Evolutionary conservation across 2,888 invertebrate genomes (phyloP).

Genomic region (Acronicta psi): DNA sequence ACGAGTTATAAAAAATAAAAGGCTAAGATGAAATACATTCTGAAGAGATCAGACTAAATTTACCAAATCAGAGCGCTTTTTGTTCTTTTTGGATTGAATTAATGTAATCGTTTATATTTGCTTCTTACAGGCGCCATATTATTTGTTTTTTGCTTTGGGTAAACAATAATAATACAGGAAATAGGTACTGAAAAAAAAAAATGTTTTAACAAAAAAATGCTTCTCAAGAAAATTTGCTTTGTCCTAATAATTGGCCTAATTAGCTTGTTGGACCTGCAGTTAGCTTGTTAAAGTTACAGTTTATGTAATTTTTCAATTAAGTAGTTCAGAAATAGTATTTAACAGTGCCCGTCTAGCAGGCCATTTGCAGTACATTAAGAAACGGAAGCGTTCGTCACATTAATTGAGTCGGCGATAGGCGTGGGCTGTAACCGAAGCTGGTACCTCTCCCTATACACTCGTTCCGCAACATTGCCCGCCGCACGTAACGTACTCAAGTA

Average conservation of each 20-base stretch:
- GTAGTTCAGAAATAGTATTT: slow-evolving; percentile 11
- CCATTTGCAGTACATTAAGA: slow-evolving; percentile 53
- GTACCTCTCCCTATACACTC: slow-evolving; percentile 59
- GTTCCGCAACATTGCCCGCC: slow-evolving; percentile 73
- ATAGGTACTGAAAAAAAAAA: neutral
- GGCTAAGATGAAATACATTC: too few relatives aligned
- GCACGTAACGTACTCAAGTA: slow-evolving; percentile 60
- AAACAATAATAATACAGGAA: neutral
- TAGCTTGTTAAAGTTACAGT: neutral
- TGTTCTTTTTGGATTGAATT: too few relatives aligned
- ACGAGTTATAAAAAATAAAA: too few relatives aligned
- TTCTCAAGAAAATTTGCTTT: neutral
- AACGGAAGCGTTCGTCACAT: slow-evolving; percentile 72
- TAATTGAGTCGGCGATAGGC: slow-evolving; percentile 73
- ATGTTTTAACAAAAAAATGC: neutral
- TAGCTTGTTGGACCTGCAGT: neutral
- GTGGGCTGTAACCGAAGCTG: slow-evolving; percentile 65
- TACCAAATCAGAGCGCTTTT: too few relatives aligned
- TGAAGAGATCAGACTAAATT: too few relatives aligned
- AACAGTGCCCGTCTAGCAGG: slow-evolving; percentile 12
- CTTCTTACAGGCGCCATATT: neutral
- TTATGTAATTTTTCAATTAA: slow-evolving; percentile 14
- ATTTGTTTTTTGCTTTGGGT: neutral
- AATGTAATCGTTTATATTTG: neutral
- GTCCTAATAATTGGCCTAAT: too few relatives aligned